These are phyloP conservation scores for Tenualosa ilisha DNA, from an alignment of 2,797 vertebrate species.

Conservation along the genomic window DNA sequence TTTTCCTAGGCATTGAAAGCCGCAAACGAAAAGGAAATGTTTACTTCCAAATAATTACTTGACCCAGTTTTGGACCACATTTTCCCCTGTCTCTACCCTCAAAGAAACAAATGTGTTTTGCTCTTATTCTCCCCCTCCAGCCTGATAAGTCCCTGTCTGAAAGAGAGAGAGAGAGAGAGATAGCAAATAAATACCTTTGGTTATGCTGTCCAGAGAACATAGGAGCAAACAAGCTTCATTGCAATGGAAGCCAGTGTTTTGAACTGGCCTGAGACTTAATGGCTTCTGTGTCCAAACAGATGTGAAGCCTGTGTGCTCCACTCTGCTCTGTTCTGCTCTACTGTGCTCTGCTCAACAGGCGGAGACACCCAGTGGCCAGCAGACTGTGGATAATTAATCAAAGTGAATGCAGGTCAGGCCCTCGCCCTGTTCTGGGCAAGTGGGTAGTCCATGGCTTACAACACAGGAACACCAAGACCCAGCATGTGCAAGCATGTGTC, in stretches of 20 bases:
- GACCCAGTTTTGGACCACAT: conserved; percentile 37
- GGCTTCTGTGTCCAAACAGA: background rate
- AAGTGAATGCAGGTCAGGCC: conserved; percentile 45
- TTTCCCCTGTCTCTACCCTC: conserved; percentile 31
- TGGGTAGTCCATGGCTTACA: background rate
- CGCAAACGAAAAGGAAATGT: conserved; percentile 47
- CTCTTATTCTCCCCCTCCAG: background rate
- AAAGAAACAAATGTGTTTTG: conserved; percentile 35
- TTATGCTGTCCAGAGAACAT: background rate
- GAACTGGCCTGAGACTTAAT: background rate
- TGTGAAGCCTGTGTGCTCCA: conserved; percentile 27
- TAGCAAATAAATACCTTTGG: background rate
- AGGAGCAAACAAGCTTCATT: background rate
- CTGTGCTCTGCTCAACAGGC: background rate
- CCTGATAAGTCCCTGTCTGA: background rate
- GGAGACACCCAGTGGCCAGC: conserved; percentile 46
- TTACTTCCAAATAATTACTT: conserved; percentile 42
- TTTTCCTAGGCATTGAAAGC: conserved; percentile 29
- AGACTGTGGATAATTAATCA: conserved; percentile 56
- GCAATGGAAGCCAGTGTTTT: too few species aligned
- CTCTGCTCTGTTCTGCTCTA: conserved; percentile 42
- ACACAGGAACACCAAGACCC: background rate
- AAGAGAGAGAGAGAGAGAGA: background rate
- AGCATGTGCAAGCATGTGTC: background rate
- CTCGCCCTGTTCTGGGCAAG: background rate